Base-by-base conservation (phyloP, 2,113 vertebrate species). In the Syngnathus typhle region DNA sequence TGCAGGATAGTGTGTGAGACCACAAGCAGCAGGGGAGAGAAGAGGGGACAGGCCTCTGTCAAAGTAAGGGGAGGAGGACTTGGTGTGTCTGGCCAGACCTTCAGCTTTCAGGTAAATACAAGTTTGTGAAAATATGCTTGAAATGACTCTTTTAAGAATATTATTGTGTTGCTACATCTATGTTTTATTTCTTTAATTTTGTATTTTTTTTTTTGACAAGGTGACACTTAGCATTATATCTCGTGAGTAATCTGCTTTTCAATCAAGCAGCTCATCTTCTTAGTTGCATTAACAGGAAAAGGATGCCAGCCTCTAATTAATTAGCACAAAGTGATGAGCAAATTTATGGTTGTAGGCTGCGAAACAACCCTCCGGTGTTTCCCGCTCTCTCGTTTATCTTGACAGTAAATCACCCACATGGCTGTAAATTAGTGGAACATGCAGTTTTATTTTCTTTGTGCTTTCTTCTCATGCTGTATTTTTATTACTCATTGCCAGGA, bases 1-100 rank as follows among this genome's bases (percentile, higher is more conserved):
- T 78, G 32, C 84, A 96, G 96, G 74, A 96, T 98, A 0, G 93
- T 98, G 23, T 98, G 96, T 6, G 65, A 94, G 88, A 94, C 95
- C 0, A 91, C 91, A 0, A 80, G 84, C 60, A 97, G 94, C 38
- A 73, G 81, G 66, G 78, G 81, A 4, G 93, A 95, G 82, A 92
- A 69, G 77, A 87, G 86, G 6, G 96, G 94, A 0, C 84, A 91
- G 0, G 82, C 92, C 1, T 91, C 88, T 0, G 95, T 98, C 78
- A 91, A 91, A 78, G 94, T 98, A 37, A 90, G 85, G 2, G 94
- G 93, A 56, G 94, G 96, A 83, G 93, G 93, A 47, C 85, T 85
- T 0, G 93, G 96, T 7, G 68, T 92, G 70, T 98, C 95, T 3
- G 85, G 73, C 36, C 92, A 92, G 27, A 62, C 71, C 65, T 98